A percentile compares a stretch with the other conserved stretches of the same genome.
Evolutionary conservation across 2,888 invertebrate genomes (phyloP).

Genomic region (Andrena camellia): DNA sequence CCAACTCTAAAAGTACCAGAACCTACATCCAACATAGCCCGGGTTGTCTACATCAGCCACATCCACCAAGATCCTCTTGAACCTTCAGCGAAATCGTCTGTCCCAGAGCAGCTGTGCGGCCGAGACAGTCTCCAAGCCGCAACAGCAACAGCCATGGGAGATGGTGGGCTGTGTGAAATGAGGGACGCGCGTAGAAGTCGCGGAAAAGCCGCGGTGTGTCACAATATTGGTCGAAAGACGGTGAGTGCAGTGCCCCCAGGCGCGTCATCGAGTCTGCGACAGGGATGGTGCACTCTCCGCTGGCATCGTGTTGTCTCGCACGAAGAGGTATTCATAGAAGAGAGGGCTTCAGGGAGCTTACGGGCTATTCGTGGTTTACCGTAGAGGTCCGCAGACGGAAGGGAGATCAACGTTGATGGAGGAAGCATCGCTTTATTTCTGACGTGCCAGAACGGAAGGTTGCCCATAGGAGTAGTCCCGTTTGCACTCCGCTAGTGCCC

Average conservation of each 20-base stretch:
- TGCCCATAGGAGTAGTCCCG: constrained; percentile 59
- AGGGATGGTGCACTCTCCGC: constrained; percentile 48
- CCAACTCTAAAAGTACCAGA: background rate
- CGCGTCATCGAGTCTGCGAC: constrained; percentile 65
- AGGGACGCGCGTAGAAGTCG: constrained; percentile 10
- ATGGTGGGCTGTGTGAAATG: constrained; percentile 1
- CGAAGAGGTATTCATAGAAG: constrained; percentile 83
- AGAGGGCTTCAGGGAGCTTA: constrained; percentile 79
- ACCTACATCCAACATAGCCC: background rate
- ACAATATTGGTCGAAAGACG: constrained; percentile 53
- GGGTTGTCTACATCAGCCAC: background rate
- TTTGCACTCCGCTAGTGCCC: background rate
- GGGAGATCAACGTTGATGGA: constrained; percentile 55
- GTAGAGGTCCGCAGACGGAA: constrained; percentile 73
- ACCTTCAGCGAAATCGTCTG: background rate
- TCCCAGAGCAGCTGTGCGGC: background rate
- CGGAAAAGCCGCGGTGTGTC: constrained; percentile 47
- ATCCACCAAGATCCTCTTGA: constrained; percentile 4
- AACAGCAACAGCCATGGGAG: constrained; percentile 15
- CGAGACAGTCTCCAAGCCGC: background rate
- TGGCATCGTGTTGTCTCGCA: constrained; percentile 65
- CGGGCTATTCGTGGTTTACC: constrained; percentile 83
- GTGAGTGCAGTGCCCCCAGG: constrained; percentile 78
- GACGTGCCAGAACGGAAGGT: constrained; percentile 65
- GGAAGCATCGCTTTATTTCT: constrained; percentile 74